A percentile compares a stretch with the other conserved stretches of the same genome.
phyloP scores from a whole-genome alignment of 1,140 invertebrate species.

The Brachionus calyciflorus region DNA sequence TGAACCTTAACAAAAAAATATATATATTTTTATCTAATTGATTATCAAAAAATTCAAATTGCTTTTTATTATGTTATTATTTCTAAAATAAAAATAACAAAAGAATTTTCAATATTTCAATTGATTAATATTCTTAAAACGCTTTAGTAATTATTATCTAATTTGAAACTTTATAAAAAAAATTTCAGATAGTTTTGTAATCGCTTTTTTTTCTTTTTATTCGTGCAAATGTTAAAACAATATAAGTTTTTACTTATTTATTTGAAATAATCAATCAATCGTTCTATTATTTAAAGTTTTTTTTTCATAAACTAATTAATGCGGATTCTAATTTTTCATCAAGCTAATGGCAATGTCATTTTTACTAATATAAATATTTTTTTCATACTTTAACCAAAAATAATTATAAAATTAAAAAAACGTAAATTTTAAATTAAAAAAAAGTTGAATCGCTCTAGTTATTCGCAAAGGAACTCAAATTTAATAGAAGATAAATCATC shows the following conservation, averaged over 20 bases:
- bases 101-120: no score
- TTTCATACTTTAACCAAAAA: no score
- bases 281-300: no score
- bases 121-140: constrained; percentile 37
- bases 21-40: constrained; percentile 26
- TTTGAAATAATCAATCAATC: constrained; percentile 31
- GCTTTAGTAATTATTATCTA: constrained; percentile 40
- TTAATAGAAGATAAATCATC: no score
- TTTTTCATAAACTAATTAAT: constrained; percentile 25
- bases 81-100: neutral
- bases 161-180: constrained; percentile 15
- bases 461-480: no score
- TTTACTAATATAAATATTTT: no score
- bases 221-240: constrained; percentile 29
- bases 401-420: no score
- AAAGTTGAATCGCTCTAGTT: no score
- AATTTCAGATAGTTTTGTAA: constrained; percentile 13
- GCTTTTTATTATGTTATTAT: constrained; percentile 18
- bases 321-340: no score
- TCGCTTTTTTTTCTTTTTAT: neutral
- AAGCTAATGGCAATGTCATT: no score
- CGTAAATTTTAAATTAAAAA: no score
- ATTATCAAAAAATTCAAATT: constrained; percentile 22
- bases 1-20: constrained; percentile 28
- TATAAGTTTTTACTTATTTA: neutral